These are phyloP conservation scores for Pseudonaja textilis DNA, from an alignment of 2,113 vertebrate species.

Conservation along the genomic window DNA sequence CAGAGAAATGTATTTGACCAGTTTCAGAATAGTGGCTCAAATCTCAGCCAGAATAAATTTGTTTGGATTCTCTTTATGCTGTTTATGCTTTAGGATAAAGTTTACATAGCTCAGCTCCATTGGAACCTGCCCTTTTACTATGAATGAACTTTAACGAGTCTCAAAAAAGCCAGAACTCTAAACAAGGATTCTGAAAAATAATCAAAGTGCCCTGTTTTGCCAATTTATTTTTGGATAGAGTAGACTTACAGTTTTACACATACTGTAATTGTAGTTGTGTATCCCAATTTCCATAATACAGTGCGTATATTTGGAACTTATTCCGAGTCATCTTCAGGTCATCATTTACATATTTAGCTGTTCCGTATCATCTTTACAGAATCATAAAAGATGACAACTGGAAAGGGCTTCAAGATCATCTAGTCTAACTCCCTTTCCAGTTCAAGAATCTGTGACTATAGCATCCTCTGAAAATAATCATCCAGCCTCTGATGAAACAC, in stretches of 20 bases:
- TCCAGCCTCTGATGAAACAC: background rate
- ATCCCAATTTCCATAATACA: background rate
- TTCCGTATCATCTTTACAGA: background rate
- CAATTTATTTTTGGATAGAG: background rate
- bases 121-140: background rate
- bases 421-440: background rate
- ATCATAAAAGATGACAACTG: background rate
- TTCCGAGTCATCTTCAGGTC: background rate
- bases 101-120: background rate
- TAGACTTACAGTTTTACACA: background rate
- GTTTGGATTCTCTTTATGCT: background rate
- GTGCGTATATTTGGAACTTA: conserved; percentile 7
- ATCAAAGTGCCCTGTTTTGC: background rate
- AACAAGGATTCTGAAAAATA: background rate
- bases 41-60: background rate
- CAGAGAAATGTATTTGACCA: background rate
- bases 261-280: background rate
- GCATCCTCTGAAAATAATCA: background rate
- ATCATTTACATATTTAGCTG: background rate
- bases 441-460: background rate
- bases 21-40: background rate
- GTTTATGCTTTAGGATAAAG: background rate
- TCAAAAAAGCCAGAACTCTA: background rate
- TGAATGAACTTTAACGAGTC: background rate
- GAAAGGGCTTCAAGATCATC: background rate